Evolutionary conservation across 2,113 vertebrate species (phyloP), one percentile per base, ranked within the genome.

Genomic region (Dicaeum eximium): DNA sequence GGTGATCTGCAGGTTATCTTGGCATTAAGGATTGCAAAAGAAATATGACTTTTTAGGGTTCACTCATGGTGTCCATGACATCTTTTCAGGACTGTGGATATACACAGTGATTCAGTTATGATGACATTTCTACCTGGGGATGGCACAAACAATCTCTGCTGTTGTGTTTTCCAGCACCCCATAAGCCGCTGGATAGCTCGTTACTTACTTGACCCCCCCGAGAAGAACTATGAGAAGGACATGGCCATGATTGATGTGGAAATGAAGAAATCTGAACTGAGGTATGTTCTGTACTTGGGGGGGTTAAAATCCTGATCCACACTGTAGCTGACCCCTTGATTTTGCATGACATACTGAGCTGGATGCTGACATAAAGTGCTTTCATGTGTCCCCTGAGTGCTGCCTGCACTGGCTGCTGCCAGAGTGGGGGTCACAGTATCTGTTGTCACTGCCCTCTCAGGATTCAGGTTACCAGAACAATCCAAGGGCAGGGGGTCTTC

Each of bases 151-250:
- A 44, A 77, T 71, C 44, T 91, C 23, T 71, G 30, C 47, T 94
- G 78, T 81, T 90, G 0, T 85, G 33, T 92, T 80, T 88, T 74
- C 27, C 86, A 99, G 99, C 99, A 99, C 82, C 99, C 99, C 74
- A 99, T 99, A 96, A 99, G 97, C 80, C 98, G 99, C 86, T 99
- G 98, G 98, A 98, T 99, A 86, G 78, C 97, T 37, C 97, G 98
- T 56, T 97, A 97, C 73, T 0, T 99, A 4, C 98, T 95, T 38
- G 98, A 99, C 42, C 77, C 97, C 38, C 99, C 99, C 42, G 99
- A 98, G 90, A 99, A 99, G 95, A 82, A 98, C 64, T 99, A 99
- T 81, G 99, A 99, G 96, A 99, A 98, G 94, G 91, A 98, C 93
- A 96, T 99, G 99, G 98, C 99, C 69, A 15, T 97, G 47, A 72